Conservation (phyloP, 1,140 invertebrate genomes). For the Babylonia areolata region DNA sequence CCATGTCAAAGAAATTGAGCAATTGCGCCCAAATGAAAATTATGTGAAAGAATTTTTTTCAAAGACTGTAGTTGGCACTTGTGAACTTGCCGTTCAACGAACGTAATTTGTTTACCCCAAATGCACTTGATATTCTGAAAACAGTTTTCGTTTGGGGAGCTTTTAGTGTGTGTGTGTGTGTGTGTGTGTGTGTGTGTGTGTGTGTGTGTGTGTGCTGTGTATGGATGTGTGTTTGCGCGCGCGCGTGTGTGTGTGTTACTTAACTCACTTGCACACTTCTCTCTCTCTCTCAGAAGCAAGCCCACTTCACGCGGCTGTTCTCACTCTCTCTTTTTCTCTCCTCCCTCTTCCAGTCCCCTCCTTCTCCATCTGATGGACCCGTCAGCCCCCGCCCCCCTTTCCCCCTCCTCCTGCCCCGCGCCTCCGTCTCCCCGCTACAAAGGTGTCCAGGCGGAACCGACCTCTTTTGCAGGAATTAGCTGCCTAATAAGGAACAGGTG, state of each 20-base stretch:
- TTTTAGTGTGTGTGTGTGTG: neutral
- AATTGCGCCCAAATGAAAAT: too few species aligned
- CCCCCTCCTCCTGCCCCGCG: neutral
- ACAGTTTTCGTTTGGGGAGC: too few species aligned
- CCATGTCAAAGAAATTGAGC: too few species aligned
- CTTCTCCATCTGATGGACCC: neutral
- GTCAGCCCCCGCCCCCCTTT: too few species aligned
- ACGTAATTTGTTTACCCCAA: too few species aligned
- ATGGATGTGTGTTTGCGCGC: neutral
- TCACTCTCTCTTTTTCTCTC: conserved; percentile 16
- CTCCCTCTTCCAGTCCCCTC: conserved; percentile 14
- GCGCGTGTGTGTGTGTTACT: too few species aligned
- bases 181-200: neutral
- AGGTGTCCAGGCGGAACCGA: conserved; percentile 4
- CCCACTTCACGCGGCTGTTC: neutral
- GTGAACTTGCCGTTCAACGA: too few species aligned
- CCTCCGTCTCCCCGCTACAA: neutral
- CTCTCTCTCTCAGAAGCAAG: neutral
- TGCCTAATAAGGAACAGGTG: conserved; percentile 12
- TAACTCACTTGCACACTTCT: neutral
- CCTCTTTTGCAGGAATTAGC: neutral
- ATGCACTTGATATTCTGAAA: too few species aligned
- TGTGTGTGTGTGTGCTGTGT: neutral
- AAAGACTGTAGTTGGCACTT: too few species aligned
- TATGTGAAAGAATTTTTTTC: too few species aligned